Percentiles rank a stretch among this genome's conserved stretches.
Conservation (phyloP, 1,140 invertebrate species). For the Centruroides vittatus region DNA sequence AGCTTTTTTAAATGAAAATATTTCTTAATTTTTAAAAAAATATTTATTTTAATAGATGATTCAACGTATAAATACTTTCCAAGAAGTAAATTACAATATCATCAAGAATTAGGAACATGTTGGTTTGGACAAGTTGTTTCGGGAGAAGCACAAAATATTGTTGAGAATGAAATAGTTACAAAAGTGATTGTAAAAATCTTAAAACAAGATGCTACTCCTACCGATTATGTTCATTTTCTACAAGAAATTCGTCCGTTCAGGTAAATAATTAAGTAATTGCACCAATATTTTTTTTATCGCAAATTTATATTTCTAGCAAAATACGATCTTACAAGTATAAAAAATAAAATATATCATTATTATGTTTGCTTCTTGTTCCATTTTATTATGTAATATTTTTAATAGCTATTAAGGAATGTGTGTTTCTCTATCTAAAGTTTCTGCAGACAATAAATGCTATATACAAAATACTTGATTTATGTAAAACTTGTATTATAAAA, state of each 20-base stretch:
- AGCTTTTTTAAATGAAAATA: no score
- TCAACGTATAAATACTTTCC: constrained; percentile 43
- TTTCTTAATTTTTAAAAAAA: neutral
- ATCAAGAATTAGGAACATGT: constrained; percentile 63
- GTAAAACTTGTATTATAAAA: no score
- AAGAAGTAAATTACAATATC: constrained; percentile 58
- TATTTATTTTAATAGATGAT: neutral
- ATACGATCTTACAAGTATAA: no score
- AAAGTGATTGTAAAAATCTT: constrained; percentile 49
- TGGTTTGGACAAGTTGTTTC: constrained; percentile 76
- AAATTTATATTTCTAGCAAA: no score
- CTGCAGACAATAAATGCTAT: no score
- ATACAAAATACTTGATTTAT: no score
- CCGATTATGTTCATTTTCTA: constrained; percentile 51
- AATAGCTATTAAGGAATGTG: no score
- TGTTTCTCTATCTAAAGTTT: no score
- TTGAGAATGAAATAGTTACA: neutral
- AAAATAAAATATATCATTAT: no score
- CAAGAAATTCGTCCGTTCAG: constrained; percentile 39
- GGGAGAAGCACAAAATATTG: constrained; percentile 38
- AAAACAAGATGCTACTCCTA: constrained; percentile 47
- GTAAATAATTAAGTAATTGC: neutral
- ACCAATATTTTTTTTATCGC: no score
- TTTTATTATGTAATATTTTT: no score
- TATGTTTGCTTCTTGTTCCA: no score